Evolutionary conservation across 2,113 vertebrate genomes (phyloP).

Genomic region (Castor canadensis): DNA sequence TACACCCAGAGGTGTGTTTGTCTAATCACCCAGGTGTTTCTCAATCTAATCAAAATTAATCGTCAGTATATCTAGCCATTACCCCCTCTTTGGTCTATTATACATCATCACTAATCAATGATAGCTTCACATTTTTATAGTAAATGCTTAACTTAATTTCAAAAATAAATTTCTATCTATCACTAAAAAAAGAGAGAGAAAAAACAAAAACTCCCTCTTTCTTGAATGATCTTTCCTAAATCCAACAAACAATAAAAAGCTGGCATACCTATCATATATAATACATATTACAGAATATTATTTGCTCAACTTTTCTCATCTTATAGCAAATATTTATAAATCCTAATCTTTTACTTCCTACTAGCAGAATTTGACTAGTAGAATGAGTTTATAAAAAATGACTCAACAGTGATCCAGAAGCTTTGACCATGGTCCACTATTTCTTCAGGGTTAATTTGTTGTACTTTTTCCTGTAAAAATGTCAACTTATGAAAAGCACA

Average conservation of each 20-base stretch:
- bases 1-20: too few relatives aligned
- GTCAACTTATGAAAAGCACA: conserved; percentile 46
- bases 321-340: background rate
- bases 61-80: background rate
- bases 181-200: background rate
- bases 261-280: background rate
- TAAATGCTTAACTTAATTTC: background rate
- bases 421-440: background rate
- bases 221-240: background rate
- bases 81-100: background rate
- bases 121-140: background rate
- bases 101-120: background rate
- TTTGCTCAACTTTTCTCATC: background rate
- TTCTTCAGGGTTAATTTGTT: conserved; percentile 21
- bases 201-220: background rate
- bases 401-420: background rate
- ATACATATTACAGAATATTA: background rate
- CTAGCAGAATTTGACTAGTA: background rate
- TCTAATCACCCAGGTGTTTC: too few relatives aligned
- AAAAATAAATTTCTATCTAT: background rate
- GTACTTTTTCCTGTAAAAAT: conserved; percentile 53
- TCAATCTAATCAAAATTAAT: too few relatives aligned
- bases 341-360: background rate
- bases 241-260: background rate
- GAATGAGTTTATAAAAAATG: background rate